Evolutionary conservation across 2,113 vertebrate species (phyloP).

Genomic region (Caranx melampygus): DNA sequence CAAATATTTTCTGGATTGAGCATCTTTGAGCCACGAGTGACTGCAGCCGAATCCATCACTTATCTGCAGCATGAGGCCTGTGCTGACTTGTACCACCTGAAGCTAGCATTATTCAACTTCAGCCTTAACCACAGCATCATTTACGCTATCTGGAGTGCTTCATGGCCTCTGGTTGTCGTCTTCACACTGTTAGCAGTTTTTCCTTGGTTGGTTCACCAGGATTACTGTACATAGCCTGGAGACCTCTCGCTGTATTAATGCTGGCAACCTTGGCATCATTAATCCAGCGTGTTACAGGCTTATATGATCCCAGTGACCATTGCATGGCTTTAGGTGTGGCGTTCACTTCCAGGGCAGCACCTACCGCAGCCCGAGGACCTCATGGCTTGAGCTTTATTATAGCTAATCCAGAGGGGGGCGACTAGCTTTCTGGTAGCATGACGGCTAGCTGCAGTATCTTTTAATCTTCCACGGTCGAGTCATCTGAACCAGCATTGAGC

Average conservation of each 20-base stretch:
- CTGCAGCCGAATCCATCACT: conserved; percentile 35
- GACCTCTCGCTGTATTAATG: conserved; percentile 56
- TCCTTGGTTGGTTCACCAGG: conserved; percentile 50
- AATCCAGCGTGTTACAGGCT: conserved; percentile 76
- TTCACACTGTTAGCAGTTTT: conserved; percentile 58
- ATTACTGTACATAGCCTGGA: conserved; percentile 57
- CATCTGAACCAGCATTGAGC: conserved; percentile 66
- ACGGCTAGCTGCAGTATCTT: conserved; percentile 50
- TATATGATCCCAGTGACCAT: conserved; percentile 62
- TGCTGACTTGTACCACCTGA: conserved; percentile 46
- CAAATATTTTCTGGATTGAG: conserved; percentile 22
- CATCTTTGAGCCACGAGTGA: conserved; percentile 10
- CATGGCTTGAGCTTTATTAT: conserved; percentile 48
- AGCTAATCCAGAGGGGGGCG: conserved; percentile 48
- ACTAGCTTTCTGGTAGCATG: conserved; percentile 34
- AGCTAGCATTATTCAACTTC: conserved; percentile 63
- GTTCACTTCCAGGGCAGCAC: conserved; percentile 59
- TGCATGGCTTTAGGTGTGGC: conserved; percentile 49
- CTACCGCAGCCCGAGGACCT: conserved; percentile 39
- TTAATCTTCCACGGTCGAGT: conserved; percentile 72
- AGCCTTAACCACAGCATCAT: conserved; percentile 56
- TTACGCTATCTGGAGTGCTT: conserved; percentile 30
- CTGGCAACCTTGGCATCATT: conserved; percentile 69
- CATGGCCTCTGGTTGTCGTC: conserved; percentile 66
- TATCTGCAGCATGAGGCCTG: conserved; percentile 38